phyloP scores from a whole-genome alignment of 2,888 invertebrate genomes.

The Chrysolina haemoptera region DNA sequence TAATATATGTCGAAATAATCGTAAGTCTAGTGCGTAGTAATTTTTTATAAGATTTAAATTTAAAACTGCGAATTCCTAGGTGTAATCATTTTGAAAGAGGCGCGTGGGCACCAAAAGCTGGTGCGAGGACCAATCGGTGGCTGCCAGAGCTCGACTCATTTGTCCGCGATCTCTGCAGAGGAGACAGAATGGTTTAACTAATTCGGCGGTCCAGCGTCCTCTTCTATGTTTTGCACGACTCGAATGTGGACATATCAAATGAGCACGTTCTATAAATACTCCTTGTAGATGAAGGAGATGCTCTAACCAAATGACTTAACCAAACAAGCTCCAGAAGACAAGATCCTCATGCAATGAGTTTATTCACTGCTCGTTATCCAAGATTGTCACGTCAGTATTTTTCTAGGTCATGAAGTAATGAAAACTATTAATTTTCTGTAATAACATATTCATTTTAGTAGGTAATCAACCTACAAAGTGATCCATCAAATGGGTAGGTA shows the following conservation, averaged over 20 bases:
- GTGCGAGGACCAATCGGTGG: slow-evolving; percentile 69
- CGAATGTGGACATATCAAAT: background rate
- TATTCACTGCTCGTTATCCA: no score
- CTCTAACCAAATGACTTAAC: no score
- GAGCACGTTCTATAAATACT: no score
- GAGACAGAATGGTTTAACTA: slow-evolving; percentile 33
- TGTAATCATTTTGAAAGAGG: slow-evolving; percentile 65
- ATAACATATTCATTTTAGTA: no score
- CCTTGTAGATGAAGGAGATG: no score
- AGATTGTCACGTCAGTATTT: no score
- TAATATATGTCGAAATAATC: slow-evolving; percentile 65
- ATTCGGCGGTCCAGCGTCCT: slow-evolving; percentile 57
- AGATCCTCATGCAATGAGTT: no score
- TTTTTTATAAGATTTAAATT: slow-evolving; percentile 63
- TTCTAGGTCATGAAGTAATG: no score
- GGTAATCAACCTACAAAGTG: no score
- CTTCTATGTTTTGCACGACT: slow-evolving; percentile 47
- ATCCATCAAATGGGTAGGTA: no score
- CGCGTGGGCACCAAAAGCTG: slow-evolving; percentile 67
- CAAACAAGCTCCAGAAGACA: no score
- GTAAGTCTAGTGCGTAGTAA: slow-evolving; percentile 67
- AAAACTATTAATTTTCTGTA: no score
- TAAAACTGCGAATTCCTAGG: slow-evolving; percentile 64
- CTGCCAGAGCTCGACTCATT: slow-evolving; percentile 62
- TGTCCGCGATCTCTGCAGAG: slow-evolving; percentile 46